phyloP scores from a whole-genome alignment of 1,140 invertebrate genomes.

The Lamellibrachia luymesi region DNA sequence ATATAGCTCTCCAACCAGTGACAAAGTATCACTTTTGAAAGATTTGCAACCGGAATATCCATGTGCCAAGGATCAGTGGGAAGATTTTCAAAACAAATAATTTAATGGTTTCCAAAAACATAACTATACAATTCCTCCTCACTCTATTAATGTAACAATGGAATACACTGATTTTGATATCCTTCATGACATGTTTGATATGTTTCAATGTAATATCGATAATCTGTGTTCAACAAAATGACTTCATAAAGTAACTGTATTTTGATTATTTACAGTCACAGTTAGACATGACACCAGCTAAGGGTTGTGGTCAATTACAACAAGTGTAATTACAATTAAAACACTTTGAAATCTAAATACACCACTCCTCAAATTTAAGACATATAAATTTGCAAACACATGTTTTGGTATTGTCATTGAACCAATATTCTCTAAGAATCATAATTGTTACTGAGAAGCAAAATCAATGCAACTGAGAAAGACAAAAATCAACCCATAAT shows the following conservation, averaged over 20 bases:
- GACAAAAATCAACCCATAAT: not conserved
- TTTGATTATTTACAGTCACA: not conserved
- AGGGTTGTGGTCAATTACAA: not conserved
- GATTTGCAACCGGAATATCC: no score
- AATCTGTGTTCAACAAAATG: not conserved
- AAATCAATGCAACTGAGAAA: not conserved
- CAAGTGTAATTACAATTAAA: not conserved
- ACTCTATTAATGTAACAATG: not conserved
- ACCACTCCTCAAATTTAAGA: not conserved
- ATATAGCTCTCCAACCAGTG: no score
- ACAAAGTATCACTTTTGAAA: no score
- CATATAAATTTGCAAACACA: not conserved
- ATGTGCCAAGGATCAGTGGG: no score
- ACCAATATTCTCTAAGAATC: not conserved
- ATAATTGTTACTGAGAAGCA: not conserved
- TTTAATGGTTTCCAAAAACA: not conserved
- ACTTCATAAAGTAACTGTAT: not conserved
- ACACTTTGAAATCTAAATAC: not conserved
- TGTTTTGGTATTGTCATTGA: not conserved
- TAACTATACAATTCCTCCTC: not conserved
- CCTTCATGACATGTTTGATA: not conserved
- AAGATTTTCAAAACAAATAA: not conserved
- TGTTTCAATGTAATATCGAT: not conserved
- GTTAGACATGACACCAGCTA: not conserved
- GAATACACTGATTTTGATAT: not conserved